Conservation (phyloP, 2,888 invertebrate genomes). For the Pycnomerus fuliginosus region DNA sequence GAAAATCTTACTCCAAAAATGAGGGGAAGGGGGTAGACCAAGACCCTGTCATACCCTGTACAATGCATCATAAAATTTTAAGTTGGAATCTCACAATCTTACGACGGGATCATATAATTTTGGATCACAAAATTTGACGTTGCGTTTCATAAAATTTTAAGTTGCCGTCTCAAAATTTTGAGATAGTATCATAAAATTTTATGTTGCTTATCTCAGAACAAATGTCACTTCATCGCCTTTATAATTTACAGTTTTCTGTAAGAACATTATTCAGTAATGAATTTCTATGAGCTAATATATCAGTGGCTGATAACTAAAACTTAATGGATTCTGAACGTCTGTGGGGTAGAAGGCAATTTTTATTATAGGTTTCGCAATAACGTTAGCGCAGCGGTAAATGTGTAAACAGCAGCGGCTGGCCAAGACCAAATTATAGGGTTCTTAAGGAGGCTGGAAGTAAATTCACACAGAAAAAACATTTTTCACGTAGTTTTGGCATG, state of each 20-base stretch:
- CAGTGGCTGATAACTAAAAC: no score
- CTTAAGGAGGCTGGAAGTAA: slow-evolving; percentile 16
- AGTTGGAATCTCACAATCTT: no score
- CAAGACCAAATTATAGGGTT: slow-evolving; percentile 19
- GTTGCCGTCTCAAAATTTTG: no score
- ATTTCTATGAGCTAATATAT: no score
- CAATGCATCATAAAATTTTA: no score
- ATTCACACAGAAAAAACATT: slow-evolving; percentile 28
- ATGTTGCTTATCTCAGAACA: no score
- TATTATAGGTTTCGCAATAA: slow-evolving; percentile 1
- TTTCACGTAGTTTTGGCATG: slow-evolving; percentile 32
- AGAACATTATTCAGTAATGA: not conserved
- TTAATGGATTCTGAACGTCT: no score
- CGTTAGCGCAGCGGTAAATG: slow-evolving; percentile 9
- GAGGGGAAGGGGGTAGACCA: no score
- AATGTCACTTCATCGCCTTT: not conserved
- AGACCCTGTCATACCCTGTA: no score
- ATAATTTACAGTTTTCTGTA: not conserved
- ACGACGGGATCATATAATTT: no score
- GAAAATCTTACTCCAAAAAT: no score
- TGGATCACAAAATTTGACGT: not conserved
- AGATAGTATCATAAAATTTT: no score
- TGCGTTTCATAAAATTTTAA: not conserved
- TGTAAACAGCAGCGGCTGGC: slow-evolving; percentile 15
- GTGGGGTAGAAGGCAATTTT: not conserved